These are phyloP conservation scores for Mechanitis messenoides DNA, from an alignment of 2,888 invertebrate species.

Conservation along the genomic window DNA sequence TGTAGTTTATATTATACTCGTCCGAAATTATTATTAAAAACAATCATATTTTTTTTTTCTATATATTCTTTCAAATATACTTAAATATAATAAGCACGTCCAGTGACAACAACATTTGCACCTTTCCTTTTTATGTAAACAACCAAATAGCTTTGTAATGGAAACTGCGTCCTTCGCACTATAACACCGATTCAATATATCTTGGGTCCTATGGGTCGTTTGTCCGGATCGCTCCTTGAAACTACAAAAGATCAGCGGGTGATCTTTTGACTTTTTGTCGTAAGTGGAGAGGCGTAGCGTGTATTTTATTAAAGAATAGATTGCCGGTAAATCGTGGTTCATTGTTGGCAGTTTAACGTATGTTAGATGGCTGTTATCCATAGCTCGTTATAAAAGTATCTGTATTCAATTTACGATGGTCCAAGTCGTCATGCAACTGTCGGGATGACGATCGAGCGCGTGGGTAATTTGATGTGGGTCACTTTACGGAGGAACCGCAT, in stretches of 20 bases:
- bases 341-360: constrained; percentile 70
- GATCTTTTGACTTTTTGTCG: constrained; percentile 70
- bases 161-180: constrained; percentile 59
- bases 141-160: constrained; percentile 69
- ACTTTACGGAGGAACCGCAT: constrained; percentile 44
- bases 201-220: constrained; percentile 65
- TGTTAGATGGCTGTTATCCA: constrained; percentile 57
- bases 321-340: constrained; percentile 72
- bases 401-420: constrained; percentile 65
- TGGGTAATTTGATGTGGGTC: constrained; percentile 62
- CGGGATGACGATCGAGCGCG: constrained; percentile 51
- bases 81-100: constrained; percentile 1
- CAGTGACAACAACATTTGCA: constrained; percentile 46
- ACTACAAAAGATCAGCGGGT: constrained; percentile 71
- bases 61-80: constrained; percentile 30
- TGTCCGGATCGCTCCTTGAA: constrained; percentile 65
- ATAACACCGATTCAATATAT: constrained; percentile 65
- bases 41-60: constrained; percentile 37
- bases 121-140: constrained; percentile 61
- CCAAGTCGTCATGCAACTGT: constrained; percentile 66
- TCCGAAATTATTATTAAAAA: no score
- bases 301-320: constrained; percentile 70
- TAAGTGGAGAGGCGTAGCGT: constrained; percentile 71
- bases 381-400: constrained; percentile 53
- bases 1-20: no score